Conservation (phyloP, 2,888 invertebrate genomes). For the Tigriopus californicus region DNA sequence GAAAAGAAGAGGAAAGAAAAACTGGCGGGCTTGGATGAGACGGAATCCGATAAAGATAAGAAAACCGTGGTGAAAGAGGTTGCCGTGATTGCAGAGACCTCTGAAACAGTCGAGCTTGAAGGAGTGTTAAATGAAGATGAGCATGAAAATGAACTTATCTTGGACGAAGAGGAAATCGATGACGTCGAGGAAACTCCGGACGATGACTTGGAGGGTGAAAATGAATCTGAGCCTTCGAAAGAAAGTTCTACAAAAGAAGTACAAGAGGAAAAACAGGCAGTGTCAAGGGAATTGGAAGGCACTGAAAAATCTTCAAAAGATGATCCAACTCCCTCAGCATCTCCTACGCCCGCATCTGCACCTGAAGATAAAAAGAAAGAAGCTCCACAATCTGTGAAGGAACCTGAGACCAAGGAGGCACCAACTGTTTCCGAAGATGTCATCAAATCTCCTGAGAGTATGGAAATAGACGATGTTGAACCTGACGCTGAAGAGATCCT, state of each 20-base stretch:
- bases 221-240: constrained; percentile 7
- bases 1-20: neutral
- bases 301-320: neutral
- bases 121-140: constrained; percentile 11
- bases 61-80: neutral
- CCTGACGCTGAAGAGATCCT: constrained; percentile 8
- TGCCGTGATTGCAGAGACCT: constrained; percentile 10
- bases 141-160: constrained; percentile 15
- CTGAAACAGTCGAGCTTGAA: constrained; percentile 17
- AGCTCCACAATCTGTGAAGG: neutral
- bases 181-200: neutral
- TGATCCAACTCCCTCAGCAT: neutral
- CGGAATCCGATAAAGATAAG: neutral
- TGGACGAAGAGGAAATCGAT: constrained; percentile 16
- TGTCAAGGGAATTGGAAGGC: too few relatives aligned
- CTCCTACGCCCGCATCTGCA: neutral
- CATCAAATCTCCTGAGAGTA: neutral
- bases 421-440: neutral
- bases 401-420: neutral
- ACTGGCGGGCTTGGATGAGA: neutral
- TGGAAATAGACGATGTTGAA: constrained; percentile 14
- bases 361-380: neutral
- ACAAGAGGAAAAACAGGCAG: constrained; percentile 8
- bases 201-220: neutral
- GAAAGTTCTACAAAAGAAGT: constrained; percentile 16